Evolutionary conservation across 2,797 vertebrate species (phyloP), one percentile per base, ranked within the genome.

Genomic region (Arrhamphus sclerolepis): DNA sequence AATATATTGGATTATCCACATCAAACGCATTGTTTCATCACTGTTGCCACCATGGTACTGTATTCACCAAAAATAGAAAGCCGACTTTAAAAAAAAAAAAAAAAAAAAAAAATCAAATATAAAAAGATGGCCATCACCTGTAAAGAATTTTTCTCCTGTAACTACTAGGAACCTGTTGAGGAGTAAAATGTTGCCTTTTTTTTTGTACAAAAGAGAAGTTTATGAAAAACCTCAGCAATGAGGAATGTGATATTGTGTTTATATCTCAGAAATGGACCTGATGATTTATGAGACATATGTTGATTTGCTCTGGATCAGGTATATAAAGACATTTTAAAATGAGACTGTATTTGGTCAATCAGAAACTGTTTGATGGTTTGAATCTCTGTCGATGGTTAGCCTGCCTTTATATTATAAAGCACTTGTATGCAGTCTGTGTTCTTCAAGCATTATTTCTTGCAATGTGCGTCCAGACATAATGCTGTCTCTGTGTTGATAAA

Each of bases 181-280:
- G 91, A 93, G 85, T 82, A 95, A 96, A 95, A 92, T 93, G 95
- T 97, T 98, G 96, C 96, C 96, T 98, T 98, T 94, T 98, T 94
- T 97, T 94, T 96, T 99, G 96, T 98, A 98, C 93, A 98, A 97
- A 97, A 97, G 94, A 98, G 94, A 97, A 95, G 94, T 97, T 96
- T 98, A 98, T 97, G 94, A 95, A 87, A 93, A 93, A 93, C 94
- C 93, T 94, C 95, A 93, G 91, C 88, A 93, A 92, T 95, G 93
- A 95, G 95, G 94, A 96, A 96, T 96, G 94, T 95, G 95, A 94
- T 85, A 93, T 92, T 92, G 94, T 96, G 95, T 98, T 97, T 98
- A 95, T 97, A 96, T 96, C 95, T 94, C 93, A 95, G 92, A 94
- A 94, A 94, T 94, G 93, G 94, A 95, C 93, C 91, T 94, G 92